Conservation (phyloP, 35 echinoderm and acorn worm species). For the Heliocidaris erythrogramma region DNA sequence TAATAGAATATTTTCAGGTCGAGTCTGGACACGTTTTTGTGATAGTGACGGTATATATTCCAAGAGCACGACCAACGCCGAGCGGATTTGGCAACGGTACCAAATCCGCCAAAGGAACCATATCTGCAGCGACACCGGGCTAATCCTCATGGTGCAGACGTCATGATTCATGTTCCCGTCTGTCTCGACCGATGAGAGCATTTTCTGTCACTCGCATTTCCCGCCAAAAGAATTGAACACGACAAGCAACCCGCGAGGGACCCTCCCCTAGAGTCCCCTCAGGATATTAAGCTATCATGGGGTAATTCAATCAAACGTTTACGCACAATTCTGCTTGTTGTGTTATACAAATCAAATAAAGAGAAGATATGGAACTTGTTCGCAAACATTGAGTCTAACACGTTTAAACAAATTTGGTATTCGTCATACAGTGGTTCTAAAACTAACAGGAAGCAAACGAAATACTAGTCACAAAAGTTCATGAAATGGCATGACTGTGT, state of each 20-base stretch:
- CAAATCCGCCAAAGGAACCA: neutral
- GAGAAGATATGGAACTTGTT: neutral
- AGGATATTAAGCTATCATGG: neutral
- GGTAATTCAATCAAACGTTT: constrained; percentile 3
- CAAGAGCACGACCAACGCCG: too few relatives aligned
- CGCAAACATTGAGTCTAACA: neutral
- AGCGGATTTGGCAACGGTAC: neutral
- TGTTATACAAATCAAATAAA: neutral
- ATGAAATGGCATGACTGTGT: neutral
- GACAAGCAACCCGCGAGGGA: neutral
- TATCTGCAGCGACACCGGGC: neutral
- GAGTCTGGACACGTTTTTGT: too few relatives aligned
- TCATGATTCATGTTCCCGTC: neutral
- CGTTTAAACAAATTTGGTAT: neutral
- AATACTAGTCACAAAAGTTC: neutral
- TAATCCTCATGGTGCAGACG: neutral
- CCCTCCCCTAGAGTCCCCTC: neutral
- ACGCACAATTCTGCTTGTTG: neutral
- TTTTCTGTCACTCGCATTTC: neutral
- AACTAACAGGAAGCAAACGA: neutral
- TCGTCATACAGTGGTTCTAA: neutral
- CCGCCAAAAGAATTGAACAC: neutral
- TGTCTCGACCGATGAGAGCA: neutral
- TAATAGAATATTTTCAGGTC: too few relatives aligned
- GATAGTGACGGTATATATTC: too few relatives aligned